Evolutionary conservation across 1,140 invertebrate genomes (phyloP).

Genomic region (fruit fly (Drosophila melanogaster)): Release_6_plus_ISO1_MT NC_004354.4:12416001-12416500

Average conservation of each 20-base stretch:
- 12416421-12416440: conserved; percentile 82
- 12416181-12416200: not conserved
- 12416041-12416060: conserved; percentile 80
- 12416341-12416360: conserved; percentile 58
- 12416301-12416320: conserved; percentile 47
- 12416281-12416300: conserved; percentile 60
- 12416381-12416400: not conserved
- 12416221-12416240: conserved; percentile 4
- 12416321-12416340: conserved; percentile 46
- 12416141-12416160: conserved; percentile 39
- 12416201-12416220: not conserved
- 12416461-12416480: conserved; percentile 73
- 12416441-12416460: conserved; percentile 83
- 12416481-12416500: conserved; percentile 36
- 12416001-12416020: not conserved
- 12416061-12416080: conserved; percentile 79
- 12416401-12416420: conserved; percentile 27
- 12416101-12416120: conserved; percentile 75
- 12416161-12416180: not conserved
- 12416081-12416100: conserved; percentile 81
- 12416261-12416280: conserved; percentile 78
- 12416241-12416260: conserved; percentile 77
- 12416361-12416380: not conserved
- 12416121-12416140: conserved; percentile 77
- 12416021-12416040: conserved; percentile 76